Percentiles rank a stretch among this genome's conserved stretches.
Conservation (phyloP, 2,888 invertebrate species). For the Thyatira batis region DNA sequence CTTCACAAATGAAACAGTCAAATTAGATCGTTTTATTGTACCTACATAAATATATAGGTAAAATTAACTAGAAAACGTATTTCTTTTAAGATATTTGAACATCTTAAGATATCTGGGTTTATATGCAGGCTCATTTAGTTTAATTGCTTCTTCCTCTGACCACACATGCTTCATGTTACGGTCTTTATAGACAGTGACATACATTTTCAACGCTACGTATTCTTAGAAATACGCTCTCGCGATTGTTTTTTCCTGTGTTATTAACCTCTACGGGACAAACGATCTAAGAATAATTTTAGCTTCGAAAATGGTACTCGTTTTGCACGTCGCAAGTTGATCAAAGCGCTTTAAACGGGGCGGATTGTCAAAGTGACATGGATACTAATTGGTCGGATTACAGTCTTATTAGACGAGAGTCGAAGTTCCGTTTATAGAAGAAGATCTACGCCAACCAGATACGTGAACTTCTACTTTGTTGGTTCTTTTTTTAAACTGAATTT, state of each 20-base stretch:
- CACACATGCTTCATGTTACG: slow-evolving; percentile 53
- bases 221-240: slow-evolving; percentile 50
- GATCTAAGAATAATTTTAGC: slow-evolving; percentile 57
- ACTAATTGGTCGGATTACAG: slow-evolving; percentile 72
- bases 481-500: neutral
- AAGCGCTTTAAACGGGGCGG: slow-evolving; percentile 51
- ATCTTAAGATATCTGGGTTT: slow-evolving; percentile 47
- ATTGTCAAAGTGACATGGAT: slow-evolving; percentile 61
- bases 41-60: slow-evolving; percentile 12
- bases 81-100: slow-evolving; percentile 27
- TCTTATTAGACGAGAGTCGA: slow-evolving; percentile 33
- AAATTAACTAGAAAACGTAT: slow-evolving; percentile 21
- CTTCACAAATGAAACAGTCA: neutral
- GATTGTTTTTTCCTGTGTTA: slow-evolving; percentile 48
- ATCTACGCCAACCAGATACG: slow-evolving; percentile 18
- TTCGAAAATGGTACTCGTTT: slow-evolving; percentile 64
- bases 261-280: slow-evolving; percentile 59
- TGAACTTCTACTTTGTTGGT: slow-evolving; percentile 4
- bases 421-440: too few species aligned
- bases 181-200: slow-evolving; percentile 56
- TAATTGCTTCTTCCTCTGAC: slow-evolving; percentile 58
- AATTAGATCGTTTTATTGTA: neutral
- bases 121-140: slow-evolving; percentile 50
- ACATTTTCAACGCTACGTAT: slow-evolving; percentile 53
- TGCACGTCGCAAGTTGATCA: slow-evolving; percentile 63